phyloP scores from a whole-genome alignment of 2,113 vertebrate species.

The Apodemus speciosus region DNA sequence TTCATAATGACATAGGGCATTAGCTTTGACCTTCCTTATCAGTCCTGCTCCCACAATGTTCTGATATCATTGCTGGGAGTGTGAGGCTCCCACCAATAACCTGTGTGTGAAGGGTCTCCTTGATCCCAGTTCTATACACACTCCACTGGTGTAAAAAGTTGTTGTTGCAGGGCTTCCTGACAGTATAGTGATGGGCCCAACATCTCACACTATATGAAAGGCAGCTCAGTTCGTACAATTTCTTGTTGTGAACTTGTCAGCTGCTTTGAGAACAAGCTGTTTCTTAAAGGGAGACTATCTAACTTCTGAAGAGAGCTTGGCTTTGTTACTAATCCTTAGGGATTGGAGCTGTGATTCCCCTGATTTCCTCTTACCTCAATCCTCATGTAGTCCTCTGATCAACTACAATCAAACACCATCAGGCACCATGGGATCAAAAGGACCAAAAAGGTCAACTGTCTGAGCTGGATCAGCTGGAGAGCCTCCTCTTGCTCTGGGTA shows the following conservation, averaged over 20 bases:
- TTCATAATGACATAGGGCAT: neutral
- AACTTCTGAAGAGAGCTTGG: neutral
- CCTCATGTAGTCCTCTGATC: neutral
- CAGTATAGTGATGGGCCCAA: neutral
- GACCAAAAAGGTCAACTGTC: neutral
- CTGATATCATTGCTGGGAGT: neutral
- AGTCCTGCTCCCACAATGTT: neutral
- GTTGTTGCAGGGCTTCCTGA: neutral
- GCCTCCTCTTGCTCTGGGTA: neutral
- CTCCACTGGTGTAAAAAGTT: neutral
- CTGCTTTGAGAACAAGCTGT: neutral
- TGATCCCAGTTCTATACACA: neutral
- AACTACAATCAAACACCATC: neutral
- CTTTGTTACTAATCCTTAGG: neutral
- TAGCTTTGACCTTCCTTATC: neutral
- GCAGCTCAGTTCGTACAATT: neutral
- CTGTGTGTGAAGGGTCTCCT: neutral
- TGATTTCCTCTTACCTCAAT: neutral
- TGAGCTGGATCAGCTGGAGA: neutral
- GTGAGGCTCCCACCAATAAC: neutral
- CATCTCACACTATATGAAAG: neutral
- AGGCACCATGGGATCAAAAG: neutral
- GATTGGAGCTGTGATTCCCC: neutral
- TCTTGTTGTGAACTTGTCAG: neutral
- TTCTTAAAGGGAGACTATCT: neutral